phyloP scores from a whole-genome alignment of 2,888 invertebrate species.

The Eupsilia transversa region DNA sequence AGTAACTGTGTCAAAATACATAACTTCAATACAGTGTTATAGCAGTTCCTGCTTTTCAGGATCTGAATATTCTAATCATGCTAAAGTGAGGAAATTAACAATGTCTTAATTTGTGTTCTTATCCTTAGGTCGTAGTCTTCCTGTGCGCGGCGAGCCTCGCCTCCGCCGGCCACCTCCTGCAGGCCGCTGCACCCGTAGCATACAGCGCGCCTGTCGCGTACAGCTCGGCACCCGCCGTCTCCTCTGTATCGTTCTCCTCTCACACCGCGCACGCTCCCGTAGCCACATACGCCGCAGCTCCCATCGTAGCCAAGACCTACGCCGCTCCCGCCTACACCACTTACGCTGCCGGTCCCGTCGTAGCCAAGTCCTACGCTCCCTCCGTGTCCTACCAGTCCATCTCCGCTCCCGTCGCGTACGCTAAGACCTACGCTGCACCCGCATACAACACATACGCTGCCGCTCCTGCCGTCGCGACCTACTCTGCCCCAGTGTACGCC shows the following conservation, averaged over 20 bases:
- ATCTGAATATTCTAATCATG: background rate
- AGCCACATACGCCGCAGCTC: slow-evolving; percentile 74
- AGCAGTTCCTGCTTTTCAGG: background rate
- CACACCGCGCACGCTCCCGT: slow-evolving; percentile 67
- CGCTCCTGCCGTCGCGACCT: slow-evolving; percentile 67
- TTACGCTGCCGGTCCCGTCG: slow-evolving; percentile 64
- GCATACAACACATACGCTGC: slow-evolving; percentile 34
- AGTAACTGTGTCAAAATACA: background rate
- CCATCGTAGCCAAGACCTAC: slow-evolving; percentile 80
- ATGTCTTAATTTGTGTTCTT: background rate
- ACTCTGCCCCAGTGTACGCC: slow-evolving; percentile 77
- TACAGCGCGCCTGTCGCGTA: slow-evolving; percentile 83
- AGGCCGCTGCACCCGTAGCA: slow-evolving; percentile 78
- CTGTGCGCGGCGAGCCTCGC: slow-evolving; percentile 91
- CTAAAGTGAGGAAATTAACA: background rate
- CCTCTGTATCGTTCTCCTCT: slow-evolving; percentile 67
- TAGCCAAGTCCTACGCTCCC: slow-evolving; percentile 76
- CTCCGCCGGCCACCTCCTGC: slow-evolving; percentile 90
- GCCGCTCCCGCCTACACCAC: slow-evolving; percentile 65
- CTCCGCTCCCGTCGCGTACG: slow-evolving; percentile 78
- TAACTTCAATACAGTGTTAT: background rate
- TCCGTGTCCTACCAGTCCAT: slow-evolving; percentile 74
- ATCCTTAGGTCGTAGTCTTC: slow-evolving; percentile 87
- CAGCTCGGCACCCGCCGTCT: slow-evolving; percentile 81
- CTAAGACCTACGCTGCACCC: slow-evolving; percentile 73